Evolutionary conservation across 1,140 invertebrate genomes (phyloP), one percentile per base, ranked within the genome.

Genomic region (Neuroterus valhalla): DNA sequence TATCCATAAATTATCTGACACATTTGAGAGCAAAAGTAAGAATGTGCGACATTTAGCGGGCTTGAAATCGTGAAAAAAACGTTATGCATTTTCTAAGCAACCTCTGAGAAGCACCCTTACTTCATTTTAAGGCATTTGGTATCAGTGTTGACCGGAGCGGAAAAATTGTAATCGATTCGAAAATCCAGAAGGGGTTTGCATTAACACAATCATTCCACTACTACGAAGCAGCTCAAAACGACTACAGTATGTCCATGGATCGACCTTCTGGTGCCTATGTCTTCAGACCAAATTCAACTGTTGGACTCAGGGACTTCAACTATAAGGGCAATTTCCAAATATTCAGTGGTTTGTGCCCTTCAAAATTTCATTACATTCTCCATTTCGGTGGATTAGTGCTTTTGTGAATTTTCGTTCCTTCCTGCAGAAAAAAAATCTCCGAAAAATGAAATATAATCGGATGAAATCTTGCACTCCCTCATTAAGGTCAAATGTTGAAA

Each of bases 241-340:
- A 94, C 69, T 94, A 95, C 80, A 71, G 79, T 3, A 69, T 84
- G 11, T 85, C 86, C 45, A 50, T 62, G 10, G 91, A 92, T 74
- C 82, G 31, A 8, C 1, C 94, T 0, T 96, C 95, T 0, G 96
- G 96, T 0, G 96, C 96, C 0, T 98, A 98, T 80, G 94, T 96
- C 68, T 97, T 98, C 87, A 91, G 96, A 68, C 96, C 96, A 4
- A 80, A 86, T 1, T 78, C 87, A 43, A 84, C 81, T 2, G 79
- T 84, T 70, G 31, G 31, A 6, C 6, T 38, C 4, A 92, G 92
- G 77, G 80, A 85, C 46, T 92, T 87, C 1, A 3, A 10, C 2
- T 67, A 70, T 0, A 44, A 2, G 0, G 75, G 74, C 43, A 42
- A 70, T 11, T 78, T 78, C 17, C 67, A 80, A 45, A 72, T 87